Base-by-base conservation (phyloP, 2,113 vertebrate genomes). In the Etheostoma cragini region DNA sequence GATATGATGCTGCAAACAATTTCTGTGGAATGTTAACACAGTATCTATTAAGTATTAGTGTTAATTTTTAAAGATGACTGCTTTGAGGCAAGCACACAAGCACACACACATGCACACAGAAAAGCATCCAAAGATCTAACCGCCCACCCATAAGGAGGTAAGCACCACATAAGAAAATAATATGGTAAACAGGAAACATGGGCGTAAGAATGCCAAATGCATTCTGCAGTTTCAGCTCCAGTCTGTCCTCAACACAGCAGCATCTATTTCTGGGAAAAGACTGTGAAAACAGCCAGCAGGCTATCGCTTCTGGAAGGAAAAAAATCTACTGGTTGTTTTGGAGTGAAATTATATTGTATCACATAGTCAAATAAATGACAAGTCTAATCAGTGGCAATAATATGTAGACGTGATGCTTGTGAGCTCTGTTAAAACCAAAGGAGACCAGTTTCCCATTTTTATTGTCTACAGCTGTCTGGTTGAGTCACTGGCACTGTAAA, bases 101-200 rank as follows among this genome's bases (percentile, higher is more conserved):
- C 21, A 21, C 13, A 22, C 67, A 58, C 24, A 62, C 42, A 80
- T 4, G 19, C 75, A 63, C 47, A 64, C 60, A 68, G 47, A 81
- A 80, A 72, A 46, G 63, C 71, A 88, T 89, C 72, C 60, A 82
- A 82, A 90, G 77, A 83, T 80, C 69, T 53, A 26, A 33, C 63
- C 53, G 57, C 76, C 81, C 87, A 86, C 71, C 80, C 78, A 74
- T 83, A 84, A 83, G 89, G 87, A 93, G 84, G 87, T 85, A 71
- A 88, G 77, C 64, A 80, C 87, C 84, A 82, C 82, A 88, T 83
- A 50, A 89, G 74, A 89, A 92, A 89, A 92, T 79, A 86, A 89
- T 81, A 75, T 66, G 52, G 90, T 93, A 93, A 95, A 94, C 92
- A 95, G 93, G 92, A 95, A 94, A 88, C 81, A 72, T 88, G 92